Evolutionary conservation across 2,113 vertebrate genomes (phyloP), one percentile per base, ranked within the genome.

Genomic region (Hippocampus guttulatus): DNA sequence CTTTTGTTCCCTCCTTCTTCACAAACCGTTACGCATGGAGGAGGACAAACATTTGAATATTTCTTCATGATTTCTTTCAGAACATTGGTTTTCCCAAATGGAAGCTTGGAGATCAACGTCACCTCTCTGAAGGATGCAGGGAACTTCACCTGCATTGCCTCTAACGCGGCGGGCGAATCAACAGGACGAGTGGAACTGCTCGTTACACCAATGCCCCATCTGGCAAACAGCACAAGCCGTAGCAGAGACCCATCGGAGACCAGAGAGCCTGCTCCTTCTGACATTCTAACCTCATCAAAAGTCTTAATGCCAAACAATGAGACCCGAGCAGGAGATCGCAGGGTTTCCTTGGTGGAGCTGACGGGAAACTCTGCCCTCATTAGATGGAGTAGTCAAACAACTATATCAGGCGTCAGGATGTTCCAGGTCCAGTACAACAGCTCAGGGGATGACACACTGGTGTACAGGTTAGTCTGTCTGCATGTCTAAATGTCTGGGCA

Each of bases 401-500:
- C 93, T 2, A 85, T 91, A 47, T 88, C 92, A 0, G 95, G 94
- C 68, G 83, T 97, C 40, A 87, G 96, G 70, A 97, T 98, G 96
- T 97, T 93, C 90, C 96, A 98, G 91, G 92, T 98, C 51, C 96
- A 97, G 83, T 98, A 98, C 86, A 98, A 98, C 93, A 97, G 95
- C 73, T 96, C 96, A 0, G 90, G 85, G 0, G 96, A 98, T 0
- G 95, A 98, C 85, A 93, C 94, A 3, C 88, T 98, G 4, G 94
- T 98, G 3, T 98, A 98, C 93, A 96, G 96, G 96, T 97, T 84
- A 73, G 90, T 81, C 21, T 43, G 2, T 75, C 51, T 67, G 51
- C 43, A 25, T 55, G 0, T 15, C n/a, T 23, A 27, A n/a, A 73
- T 51, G 33, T 38, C 33, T 38, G 33, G 33, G 33, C 5, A 38